Percentiles rank a stretch among this genome's conserved stretches.
These are phyloP conservation scores for Parapsyche elsis DNA, from an alignment of 1,140 invertebrate species.

Conservation along the genomic window DNA sequence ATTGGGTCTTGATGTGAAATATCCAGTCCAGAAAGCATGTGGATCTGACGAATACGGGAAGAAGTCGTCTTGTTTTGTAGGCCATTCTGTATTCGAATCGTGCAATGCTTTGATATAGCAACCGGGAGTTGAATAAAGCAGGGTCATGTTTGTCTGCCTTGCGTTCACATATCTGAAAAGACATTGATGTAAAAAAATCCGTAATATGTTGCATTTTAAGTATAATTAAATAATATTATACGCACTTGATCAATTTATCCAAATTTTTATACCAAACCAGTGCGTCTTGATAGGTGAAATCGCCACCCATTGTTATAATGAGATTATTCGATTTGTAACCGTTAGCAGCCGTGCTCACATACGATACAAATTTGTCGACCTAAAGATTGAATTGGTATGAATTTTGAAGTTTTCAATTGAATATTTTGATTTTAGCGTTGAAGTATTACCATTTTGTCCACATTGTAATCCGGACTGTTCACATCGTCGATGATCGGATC, in stretches of 20 bases:
- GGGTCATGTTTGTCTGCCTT: slow-evolving; percentile 74
- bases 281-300: slow-evolving; percentile 92
- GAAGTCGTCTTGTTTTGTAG: slow-evolving; percentile 85
- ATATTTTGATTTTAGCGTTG: neutral
- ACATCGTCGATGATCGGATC: slow-evolving; percentile 83
- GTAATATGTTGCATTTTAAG: neutral
- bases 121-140: slow-evolving; percentile 94
- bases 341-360: slow-evolving; percentile 66
- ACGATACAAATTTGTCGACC: slow-evolving; percentile 71
- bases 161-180: slow-evolving; percentile 68
- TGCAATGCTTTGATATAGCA: slow-evolving; percentile 91
- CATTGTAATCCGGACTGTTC: slow-evolving; percentile 79
- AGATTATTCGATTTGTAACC: slow-evolving; percentile 78
- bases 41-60: slow-evolving; percentile 90
- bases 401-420: neutral
- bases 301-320: slow-evolving; percentile 92
- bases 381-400: slow-evolving; percentile 56
- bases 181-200: slow-evolving; percentile 31
- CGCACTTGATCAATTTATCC: slow-evolving; percentile 89
- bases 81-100: slow-evolving; percentile 72
- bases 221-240: slow-evolving; percentile 40
- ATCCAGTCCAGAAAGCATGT: slow-evolving; percentile 94
- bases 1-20: slow-evolving; percentile 90
- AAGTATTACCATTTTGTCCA: slow-evolving; percentile 70
- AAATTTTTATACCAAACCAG: slow-evolving; percentile 87